phyloP scores from a whole-genome alignment of 2,797 vertebrate genomes.

The Sebastes ruberrimus region DNA sequence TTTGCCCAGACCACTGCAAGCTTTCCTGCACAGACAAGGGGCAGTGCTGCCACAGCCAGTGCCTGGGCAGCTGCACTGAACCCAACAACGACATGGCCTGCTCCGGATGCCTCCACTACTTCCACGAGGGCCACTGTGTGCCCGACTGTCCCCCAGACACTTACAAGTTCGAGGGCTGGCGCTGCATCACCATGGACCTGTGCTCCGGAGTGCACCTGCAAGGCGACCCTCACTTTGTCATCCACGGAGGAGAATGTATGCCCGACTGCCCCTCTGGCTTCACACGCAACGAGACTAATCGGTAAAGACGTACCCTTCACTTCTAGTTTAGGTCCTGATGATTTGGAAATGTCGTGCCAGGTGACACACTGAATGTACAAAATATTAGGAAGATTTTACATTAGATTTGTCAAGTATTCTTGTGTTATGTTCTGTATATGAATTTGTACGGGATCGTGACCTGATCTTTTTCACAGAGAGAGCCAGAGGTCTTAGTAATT shows the following conservation, averaged over 20 bases:
- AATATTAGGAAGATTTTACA: neutral
- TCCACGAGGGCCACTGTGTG: slow-evolving; percentile 89
- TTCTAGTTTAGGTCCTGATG: slow-evolving; percentile 14
- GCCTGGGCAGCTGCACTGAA: slow-evolving; percentile 91
- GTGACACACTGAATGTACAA: slow-evolving; percentile 6
- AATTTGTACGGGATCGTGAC: neutral
- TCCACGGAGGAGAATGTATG: slow-evolving; percentile 95
- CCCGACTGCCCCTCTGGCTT: slow-evolving; percentile 94
- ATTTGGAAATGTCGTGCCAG: neutral
- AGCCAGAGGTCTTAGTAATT: neutral
- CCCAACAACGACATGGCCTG: slow-evolving; percentile 90
- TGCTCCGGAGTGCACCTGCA: slow-evolving; percentile 88
- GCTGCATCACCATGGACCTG: slow-evolving; percentile 92
- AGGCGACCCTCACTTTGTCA: slow-evolving; percentile 88
- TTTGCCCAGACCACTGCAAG: slow-evolving; percentile 90
- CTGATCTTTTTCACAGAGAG: neutral
- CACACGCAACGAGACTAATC: slow-evolving; percentile 90
- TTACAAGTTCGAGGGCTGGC: slow-evolving; percentile 97
- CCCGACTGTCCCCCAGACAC: slow-evolving; percentile 89
- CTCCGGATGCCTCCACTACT: slow-evolving; percentile 93
- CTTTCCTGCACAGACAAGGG: slow-evolving; percentile 89
- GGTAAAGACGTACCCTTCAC: slow-evolving; percentile 77
- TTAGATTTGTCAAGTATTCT: neutral
- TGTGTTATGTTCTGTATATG: neutral
- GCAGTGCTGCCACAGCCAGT: slow-evolving; percentile 95